Percentiles rank a stretch among this genome's conserved stretches.
Conservation (phyloP, 2,888 invertebrate genomes). For the Portevinia maculata region DNA sequence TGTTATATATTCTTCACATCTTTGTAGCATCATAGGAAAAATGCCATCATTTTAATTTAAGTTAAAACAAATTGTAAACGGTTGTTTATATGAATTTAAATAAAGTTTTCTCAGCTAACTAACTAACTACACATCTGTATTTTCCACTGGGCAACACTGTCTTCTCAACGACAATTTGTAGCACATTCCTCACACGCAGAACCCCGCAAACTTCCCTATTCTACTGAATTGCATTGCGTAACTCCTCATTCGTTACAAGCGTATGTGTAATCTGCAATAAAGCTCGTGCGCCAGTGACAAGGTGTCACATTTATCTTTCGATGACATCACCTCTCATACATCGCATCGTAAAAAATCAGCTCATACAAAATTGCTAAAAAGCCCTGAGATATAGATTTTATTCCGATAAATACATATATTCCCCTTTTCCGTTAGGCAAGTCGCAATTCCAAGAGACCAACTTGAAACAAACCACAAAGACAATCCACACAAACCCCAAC, state of each 20-base stretch:
- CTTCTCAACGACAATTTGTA: too few species aligned
- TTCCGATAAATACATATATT: constrained; percentile 15
- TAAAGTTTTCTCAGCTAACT: too few species aligned
- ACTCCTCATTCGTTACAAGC: constrained; percentile 16
- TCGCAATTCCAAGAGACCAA: constrained; percentile 25
- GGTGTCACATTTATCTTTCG: constrained; percentile 43
- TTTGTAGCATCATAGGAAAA: too few species aligned
- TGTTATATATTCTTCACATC: too few species aligned
- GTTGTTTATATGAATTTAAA: too few species aligned
- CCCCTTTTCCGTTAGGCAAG: constrained; percentile 9
- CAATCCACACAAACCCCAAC: not conserved
- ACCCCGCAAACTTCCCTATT: too few species aligned
- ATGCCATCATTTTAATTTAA: too few species aligned
- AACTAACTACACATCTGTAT: too few species aligned
- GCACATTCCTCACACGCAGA: too few species aligned
- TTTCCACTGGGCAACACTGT: too few species aligned
- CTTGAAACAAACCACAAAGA: constrained; percentile 16
- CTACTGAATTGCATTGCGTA: constrained; percentile 13
- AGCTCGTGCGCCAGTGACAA: not conserved
- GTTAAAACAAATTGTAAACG: too few species aligned
- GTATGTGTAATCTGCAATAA: constrained; percentile 1
- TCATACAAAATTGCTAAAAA: constrained; percentile 6
- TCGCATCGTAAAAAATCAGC: constrained; percentile 42
- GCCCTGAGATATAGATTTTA: constrained; percentile 29
- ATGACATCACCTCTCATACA: constrained; percentile 50